Conservation (phyloP, 1,140 invertebrate species). For the Papilio dardanus region DNA sequence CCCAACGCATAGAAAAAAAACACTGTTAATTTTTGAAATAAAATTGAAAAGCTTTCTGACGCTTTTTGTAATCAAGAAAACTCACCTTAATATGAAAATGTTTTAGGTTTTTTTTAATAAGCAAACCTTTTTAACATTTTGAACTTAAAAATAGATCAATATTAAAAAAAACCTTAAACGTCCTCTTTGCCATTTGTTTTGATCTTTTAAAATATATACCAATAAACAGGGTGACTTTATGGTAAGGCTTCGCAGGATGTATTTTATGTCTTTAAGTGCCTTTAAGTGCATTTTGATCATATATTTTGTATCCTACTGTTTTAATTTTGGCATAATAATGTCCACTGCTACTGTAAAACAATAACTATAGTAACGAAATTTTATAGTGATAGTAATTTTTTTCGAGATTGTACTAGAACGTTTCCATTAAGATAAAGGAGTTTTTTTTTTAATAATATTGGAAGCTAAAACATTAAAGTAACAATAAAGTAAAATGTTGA, state of each 20-base stretch:
- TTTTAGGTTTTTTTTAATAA: background rate
- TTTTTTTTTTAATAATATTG: too few species aligned
- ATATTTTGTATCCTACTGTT: too few species aligned
- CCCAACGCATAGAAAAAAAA: background rate
- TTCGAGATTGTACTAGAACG: too few species aligned
- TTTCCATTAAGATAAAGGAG: too few species aligned
- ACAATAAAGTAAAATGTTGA: too few species aligned
- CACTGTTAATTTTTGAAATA: background rate
- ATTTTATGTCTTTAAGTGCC: background rate
- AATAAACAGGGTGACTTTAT: background rate
- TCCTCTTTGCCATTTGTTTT: background rate
- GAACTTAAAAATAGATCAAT: background rate
- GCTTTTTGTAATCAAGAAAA: background rate
- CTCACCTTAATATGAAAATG: background rate
- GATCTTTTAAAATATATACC: constrained; percentile 1
- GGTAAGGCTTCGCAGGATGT: background rate
- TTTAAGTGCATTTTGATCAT: constrained; percentile 3
- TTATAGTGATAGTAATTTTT: too few species aligned
- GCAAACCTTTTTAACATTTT: background rate
- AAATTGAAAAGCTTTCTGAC: background rate
- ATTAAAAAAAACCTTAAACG: background rate
- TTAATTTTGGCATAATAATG: background rate
- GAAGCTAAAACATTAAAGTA: too few species aligned
- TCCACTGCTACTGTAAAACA: too few species aligned
- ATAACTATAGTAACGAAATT: too few species aligned